Base-by-base conservation (phyloP, 2,113 vertebrate genomes). In the Stigmatopora nigra region DNA sequence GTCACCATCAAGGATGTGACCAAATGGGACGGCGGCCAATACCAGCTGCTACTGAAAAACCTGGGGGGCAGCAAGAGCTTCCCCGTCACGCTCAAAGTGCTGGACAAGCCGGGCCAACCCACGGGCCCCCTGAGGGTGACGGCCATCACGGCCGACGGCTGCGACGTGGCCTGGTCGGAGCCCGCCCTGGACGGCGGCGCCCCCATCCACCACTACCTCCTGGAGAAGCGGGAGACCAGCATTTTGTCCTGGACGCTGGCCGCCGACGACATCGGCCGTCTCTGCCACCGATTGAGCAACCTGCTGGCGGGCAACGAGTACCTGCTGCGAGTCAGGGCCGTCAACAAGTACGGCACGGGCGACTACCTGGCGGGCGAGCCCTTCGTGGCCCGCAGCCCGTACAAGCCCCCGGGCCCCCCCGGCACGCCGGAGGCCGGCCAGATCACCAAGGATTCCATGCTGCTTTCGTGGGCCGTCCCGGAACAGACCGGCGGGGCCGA, bases 191-290 rank as follows among this genome's bases (percentile, higher is more conserved):
- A 99, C 49, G 97, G 97, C n/a, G 97, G 97, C 61, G 93, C 95
- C 70, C 92, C 51, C 72, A 92, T 99, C 76, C 92, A 89, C 65
- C 93, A 96, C 83, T 99, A 98, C 69, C 80, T 95, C 62, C 86
- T 98, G 84, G 95, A 99, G 82, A 98, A 98, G 83, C 92, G 95
- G 89, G 97, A 99, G 74, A 98, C 96, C 20, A 98, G 94, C 78
- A 91, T 94, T 71, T 90, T 99, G 76, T 98, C 97, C 41, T 99
- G 97, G 97, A 98, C 92, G 46, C 83, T 95, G 77, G 92, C 93
- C 79, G 91, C 93, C 71, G 84, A 92, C 79, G 89, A 93, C 0
- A 90, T 98, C 31, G 91, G 93, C 62, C 86, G 90, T 76, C 86
- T 94, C 25, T 94, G 83, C 79, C 90, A 92, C 78, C 97, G 96